phyloP scores from a whole-genome alignment of 2,113 vertebrate genomes.

The Eira barbara region DNA sequence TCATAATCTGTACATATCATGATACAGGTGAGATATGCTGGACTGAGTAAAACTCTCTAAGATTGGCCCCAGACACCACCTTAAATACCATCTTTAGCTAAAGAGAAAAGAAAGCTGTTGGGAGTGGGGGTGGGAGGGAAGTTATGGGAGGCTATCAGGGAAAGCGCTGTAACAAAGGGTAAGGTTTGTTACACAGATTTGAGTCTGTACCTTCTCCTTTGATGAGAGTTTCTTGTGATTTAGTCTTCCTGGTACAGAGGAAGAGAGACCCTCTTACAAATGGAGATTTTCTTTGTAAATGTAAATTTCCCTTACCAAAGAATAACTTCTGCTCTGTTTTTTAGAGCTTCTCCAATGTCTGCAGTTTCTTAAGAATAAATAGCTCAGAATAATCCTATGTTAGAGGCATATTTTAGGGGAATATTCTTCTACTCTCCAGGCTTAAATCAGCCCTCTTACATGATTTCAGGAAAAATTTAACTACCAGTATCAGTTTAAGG shows the following conservation, averaged over 20 bases:
- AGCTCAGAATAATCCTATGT: not conserved
- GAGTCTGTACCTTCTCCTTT: not conserved
- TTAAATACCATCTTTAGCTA: not conserved
- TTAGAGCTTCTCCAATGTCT: not conserved
- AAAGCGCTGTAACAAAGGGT: not conserved
- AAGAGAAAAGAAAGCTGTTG: not conserved
- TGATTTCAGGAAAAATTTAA: not conserved
- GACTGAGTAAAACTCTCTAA: not conserved
- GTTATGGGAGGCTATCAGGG: not conserved
- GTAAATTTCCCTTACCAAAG: not conserved
- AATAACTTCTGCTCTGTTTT: not conserved
- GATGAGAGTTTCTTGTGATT: not conserved
- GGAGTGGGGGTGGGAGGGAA: no score
- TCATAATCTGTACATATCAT: not conserved
- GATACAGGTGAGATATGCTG: not conserved
- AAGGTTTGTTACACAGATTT: not conserved
- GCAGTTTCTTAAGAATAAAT: not conserved
- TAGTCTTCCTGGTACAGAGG: not conserved
- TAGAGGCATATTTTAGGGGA: not conserved
- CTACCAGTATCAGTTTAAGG: not conserved
- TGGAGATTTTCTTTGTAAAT: not conserved
- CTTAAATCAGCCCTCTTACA: not conserved
- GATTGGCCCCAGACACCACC: not conserved
- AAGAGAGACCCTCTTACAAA: not conserved
- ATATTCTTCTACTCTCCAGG: not conserved